Base-by-base conservation (phyloP, 1,140 invertebrate genomes). In the Oreohelix idahoensis region DNA sequence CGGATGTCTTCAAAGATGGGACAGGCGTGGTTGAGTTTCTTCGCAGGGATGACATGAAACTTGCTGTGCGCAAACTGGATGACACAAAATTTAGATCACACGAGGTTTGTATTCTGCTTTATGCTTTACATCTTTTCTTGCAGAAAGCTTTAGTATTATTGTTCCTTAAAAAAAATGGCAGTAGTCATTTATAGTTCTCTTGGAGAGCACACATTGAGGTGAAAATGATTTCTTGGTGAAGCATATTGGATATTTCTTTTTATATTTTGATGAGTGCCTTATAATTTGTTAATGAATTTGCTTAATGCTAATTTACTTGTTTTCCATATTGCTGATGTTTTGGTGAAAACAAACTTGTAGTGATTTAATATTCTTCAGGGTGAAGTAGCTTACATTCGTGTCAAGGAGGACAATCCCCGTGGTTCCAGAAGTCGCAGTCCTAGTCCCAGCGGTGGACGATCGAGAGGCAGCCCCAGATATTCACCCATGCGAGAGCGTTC, bases 1-100 rank as follows among this genome's bases (percentile, higher is more conserved):
- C 98, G 0, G 98, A 99, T 94, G 97, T 98, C 39, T 99, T 97
- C 93, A 99, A 99, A 93, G 98, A 99, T 93, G 98, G 98, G 23
- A 98, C 97, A 32, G 98, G 98, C 2, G 97, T 99, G 8, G 98
- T 99, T 0, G 98, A 99, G 92, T 99, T 99, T 93, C 93, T 99
- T 39, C 94, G 98, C 15, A 96, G 97, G 89, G 98, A 99, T 91
- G 98, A 99, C 91, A 99, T 99, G 98, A 99, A 98, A 92, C 99
- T 99, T 94, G 98, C 98, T 23, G 96, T 99, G 29, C 98, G 98
- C 92, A 99, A 99, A 91, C 93, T 99, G 76, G 98, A 99, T 90
- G 98, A 99, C 91, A 98, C 98, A 0, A 95, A 98, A 91, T 99
- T 99, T 93, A 95, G 97, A 90, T 99, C 98, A 49, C 98, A 99